Conservation (phyloP, 2,888 invertebrate genomes). For the Xestobium rufovillosum region DNA sequence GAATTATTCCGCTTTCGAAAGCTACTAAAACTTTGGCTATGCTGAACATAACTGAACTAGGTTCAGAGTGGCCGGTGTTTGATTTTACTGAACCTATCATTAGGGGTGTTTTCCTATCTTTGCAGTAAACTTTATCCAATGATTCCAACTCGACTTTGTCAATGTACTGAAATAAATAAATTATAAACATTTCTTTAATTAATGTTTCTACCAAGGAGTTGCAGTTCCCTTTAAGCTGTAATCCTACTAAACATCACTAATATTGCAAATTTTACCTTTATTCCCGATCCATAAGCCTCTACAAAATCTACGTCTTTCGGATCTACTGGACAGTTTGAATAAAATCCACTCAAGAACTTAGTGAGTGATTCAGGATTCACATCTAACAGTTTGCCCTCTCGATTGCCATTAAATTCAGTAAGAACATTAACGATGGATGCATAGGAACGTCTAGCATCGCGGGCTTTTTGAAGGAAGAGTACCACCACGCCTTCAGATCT, state of each 20-base stretch:
- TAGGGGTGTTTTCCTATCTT: slow-evolving; percentile 67
- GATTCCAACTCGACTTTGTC: slow-evolving; percentile 79
- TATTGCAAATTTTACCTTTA: no score
- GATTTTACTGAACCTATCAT: slow-evolving; percentile 93
- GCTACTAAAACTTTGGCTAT: slow-evolving; percentile 85
- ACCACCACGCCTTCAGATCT: slow-evolving; percentile 75
- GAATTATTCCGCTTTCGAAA: slow-evolving; percentile 83
- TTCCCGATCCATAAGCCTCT: slow-evolving; percentile 39
- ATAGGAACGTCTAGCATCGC: slow-evolving; percentile 47
- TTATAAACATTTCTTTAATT: no score
- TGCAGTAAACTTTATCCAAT: slow-evolving; percentile 83
- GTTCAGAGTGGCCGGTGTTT: slow-evolving; percentile 97
- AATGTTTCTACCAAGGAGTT: no score
- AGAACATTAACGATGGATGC: slow-evolving; percentile 50
- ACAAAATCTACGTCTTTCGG: slow-evolving; percentile 39
- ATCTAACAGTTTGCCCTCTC: slow-evolving; percentile 37
- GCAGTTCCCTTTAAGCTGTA: no score
- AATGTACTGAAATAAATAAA: slow-evolving; percentile 32
- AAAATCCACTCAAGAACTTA: slow-evolving; percentile 49
- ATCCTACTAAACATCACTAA: no score
- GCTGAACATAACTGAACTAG: slow-evolving; percentile 79
- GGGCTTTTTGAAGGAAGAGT: slow-evolving; percentile 63
- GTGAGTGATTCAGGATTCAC: slow-evolving; percentile 39
- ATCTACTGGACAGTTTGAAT: slow-evolving; percentile 44
- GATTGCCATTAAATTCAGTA: slow-evolving; percentile 51